These are phyloP conservation scores for Drosophila dives DNA, from an alignment of 2,888 invertebrate species.

Conservation along the genomic window DNA sequence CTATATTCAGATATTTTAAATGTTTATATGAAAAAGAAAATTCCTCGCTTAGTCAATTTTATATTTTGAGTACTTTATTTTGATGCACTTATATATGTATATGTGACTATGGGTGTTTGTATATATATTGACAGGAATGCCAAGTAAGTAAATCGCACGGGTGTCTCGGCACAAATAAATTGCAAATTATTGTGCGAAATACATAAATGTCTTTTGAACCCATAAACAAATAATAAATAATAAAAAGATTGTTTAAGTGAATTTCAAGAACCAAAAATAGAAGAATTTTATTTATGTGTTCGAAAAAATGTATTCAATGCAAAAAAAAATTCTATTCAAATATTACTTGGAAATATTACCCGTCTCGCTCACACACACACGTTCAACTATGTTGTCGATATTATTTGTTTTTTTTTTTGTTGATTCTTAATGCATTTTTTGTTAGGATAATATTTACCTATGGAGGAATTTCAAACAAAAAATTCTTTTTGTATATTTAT, in stretches of 20 bases:
- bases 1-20: background rate
- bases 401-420: background rate
- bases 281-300: background rate
- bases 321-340: background rate
- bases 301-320: background rate
- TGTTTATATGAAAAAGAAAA: background rate
- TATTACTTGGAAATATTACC: conserved; percentile 1
- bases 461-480: conserved; percentile 45
- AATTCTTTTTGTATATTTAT: conserved; percentile 66
- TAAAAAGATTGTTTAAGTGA: background rate
- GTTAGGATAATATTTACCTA: conserved; percentile 39
- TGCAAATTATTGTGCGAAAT: conserved; percentile 4
- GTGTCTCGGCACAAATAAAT: conserved; percentile 15
- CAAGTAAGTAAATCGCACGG: conserved; percentile 24
- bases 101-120: background rate
- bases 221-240: background rate
- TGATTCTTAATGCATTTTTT: conserved; percentile 22
- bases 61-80: background rate
- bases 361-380: background rate
- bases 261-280: background rate
- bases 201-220: background rate
- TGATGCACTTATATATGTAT: background rate
- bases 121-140: conserved; percentile 13
- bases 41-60: background rate
- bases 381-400: conserved; percentile 1